These are phyloP conservation scores for Chymomyza costata DNA, from an alignment of 1,140 invertebrate genomes.

Conservation along the genomic window DNA sequence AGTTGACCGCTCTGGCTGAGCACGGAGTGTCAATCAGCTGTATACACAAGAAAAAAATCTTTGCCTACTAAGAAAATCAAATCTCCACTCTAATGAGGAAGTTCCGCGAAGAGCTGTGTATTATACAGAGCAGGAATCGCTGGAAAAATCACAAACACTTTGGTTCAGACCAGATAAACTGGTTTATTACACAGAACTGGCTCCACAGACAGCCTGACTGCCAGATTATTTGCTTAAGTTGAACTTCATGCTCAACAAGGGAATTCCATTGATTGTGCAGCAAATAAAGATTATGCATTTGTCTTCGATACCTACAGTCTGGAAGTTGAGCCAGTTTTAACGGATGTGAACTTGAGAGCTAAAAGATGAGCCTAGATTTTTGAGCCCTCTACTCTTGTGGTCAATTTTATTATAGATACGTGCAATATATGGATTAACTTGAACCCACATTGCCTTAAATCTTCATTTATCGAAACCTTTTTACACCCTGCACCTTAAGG, in stretches of 20 bases:
- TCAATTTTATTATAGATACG: too few species aligned
- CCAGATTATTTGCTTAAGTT: constrained; percentile 27
- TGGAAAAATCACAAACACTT: constrained; percentile 42
- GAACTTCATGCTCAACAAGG: constrained; percentile 18
- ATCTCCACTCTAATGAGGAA: constrained; percentile 53
- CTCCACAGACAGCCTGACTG: neutral
- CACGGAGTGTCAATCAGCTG: constrained; percentile 21
- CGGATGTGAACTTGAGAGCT: neutral
- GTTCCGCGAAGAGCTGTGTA: constrained; percentile 3
- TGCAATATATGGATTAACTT: too few species aligned
- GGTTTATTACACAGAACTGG: constrained; percentile 20
- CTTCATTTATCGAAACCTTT: too few species aligned
- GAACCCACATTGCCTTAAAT: too few species aligned
- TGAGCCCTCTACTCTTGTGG: neutral
- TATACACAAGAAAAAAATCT: constrained; percentile 26
- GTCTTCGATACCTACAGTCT: neutral
- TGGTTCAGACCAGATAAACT: constrained; percentile 51
- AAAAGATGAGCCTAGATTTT: neutral
- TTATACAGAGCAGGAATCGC: constrained; percentile 1
- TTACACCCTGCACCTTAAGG: too few species aligned
- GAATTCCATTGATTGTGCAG: constrained; percentile 10
- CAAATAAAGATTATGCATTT: neutral
- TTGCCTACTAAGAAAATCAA: constrained; percentile 42
- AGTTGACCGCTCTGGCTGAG: constrained; percentile 5
- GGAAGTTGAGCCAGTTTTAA: neutral